These are phyloP conservation scores for Gnathonemus echidnorhynchus DNA, from an alignment of 2,113 vertebrate species.

Conservation along the genomic window DNA sequence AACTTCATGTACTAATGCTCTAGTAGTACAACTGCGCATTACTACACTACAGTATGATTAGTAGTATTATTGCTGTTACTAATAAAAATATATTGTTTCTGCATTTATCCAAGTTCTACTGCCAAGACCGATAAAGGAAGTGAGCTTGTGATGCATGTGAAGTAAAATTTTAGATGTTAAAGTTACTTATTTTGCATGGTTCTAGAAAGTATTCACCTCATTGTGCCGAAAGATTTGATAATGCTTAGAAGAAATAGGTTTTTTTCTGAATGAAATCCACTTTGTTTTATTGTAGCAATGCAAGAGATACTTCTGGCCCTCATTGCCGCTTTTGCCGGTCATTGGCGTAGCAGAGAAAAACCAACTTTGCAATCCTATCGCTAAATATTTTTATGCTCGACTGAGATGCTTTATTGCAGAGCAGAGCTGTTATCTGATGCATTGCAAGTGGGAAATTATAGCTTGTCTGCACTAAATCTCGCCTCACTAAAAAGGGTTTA, in stretches of 20 bases:
- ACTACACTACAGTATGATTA: neutral
- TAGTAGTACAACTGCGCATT: neutral
- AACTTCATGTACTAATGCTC: neutral
- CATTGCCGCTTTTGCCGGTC: neutral
- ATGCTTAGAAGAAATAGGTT: neutral
- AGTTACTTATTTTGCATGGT: neutral
- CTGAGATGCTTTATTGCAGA: neutral
- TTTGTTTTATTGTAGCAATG: neutral
- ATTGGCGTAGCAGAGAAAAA: neutral
- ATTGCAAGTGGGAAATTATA: neutral
- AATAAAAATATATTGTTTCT: neutral
- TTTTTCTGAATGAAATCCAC: neutral
- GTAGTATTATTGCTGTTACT: neutral
- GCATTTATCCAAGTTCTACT: neutral
- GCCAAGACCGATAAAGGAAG: neutral
- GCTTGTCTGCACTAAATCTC: conserved; percentile 8
- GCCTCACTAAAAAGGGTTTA: neutral
- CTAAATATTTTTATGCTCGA: neutral
- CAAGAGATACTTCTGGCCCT: neutral
- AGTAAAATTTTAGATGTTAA: neutral
- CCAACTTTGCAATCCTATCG: neutral
- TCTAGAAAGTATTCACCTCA: neutral
- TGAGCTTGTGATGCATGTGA: neutral
- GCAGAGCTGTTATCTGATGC: neutral
- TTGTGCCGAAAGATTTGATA: neutral